A percentile compares a stretch with the other conserved stretches of the same genome.
Evolutionary conservation across 2,797 vertebrate genomes (phyloP).

Genomic region (Poeciliopsis gracilis): DNA sequence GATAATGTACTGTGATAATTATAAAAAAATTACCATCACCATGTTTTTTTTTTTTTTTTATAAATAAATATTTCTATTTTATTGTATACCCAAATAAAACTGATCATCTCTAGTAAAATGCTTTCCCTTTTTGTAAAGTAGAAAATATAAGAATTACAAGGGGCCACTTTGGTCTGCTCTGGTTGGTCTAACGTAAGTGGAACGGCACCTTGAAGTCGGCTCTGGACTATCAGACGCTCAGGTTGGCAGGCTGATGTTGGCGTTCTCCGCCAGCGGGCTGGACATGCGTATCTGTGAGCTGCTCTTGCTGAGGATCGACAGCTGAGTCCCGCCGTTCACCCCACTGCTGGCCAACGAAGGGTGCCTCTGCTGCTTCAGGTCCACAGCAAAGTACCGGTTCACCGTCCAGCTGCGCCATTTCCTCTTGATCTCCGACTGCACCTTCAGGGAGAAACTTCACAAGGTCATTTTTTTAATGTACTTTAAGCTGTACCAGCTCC

Average conservation of each 20-base stretch:
- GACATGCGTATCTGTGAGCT: conserved; percentile 99
- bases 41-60: conserved; percentile 3
- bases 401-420: conserved; percentile 99
- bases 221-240: conserved; percentile 78
- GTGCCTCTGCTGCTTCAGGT: conserved; percentile 94
- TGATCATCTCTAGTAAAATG: conserved; percentile 38
- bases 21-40: conserved; percentile 6
- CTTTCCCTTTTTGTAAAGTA: conserved; percentile 41
- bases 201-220: conserved; percentile 50
- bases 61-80: conserved; percentile 10
- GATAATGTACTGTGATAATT: conserved; percentile 23
- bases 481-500: conserved; percentile 76
- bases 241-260: conserved; percentile 89
- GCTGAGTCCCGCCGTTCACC: conserved; percentile 97
- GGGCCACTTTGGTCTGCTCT: conserved; percentile 71
- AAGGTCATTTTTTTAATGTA: conserved; percentile 88
- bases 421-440: conserved; percentile 99
- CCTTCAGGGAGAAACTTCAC: conserved; percentile 94
- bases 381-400: conserved; percentile 99
- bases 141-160: conserved; percentile 40
- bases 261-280: conserved; percentile 93
- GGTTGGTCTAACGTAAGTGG: conserved; percentile 52
- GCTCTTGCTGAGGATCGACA: conserved; percentile 99
- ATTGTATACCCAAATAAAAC: conserved; percentile 18
- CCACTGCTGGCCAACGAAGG: conserved; percentile 98